Evolutionary conservation across 2,888 invertebrate species (phyloP), one percentile per base, ranked within the genome.

Genomic region (Zeuzera pyrina): DNA sequence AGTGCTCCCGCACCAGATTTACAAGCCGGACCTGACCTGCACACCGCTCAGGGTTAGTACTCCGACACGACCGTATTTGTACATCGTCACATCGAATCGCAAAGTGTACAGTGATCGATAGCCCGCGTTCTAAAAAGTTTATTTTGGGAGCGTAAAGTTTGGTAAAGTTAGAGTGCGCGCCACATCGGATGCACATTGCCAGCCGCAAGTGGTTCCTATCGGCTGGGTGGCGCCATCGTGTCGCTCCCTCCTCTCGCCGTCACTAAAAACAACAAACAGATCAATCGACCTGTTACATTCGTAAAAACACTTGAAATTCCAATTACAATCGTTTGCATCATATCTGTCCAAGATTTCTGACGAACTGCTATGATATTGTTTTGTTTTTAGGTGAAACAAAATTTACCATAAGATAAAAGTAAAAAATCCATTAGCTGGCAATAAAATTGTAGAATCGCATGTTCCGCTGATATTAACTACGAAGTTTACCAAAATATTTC

Each of bases 391-490:
- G 61, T 69, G 58, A 56, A 73, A 70, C 68, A 68, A 68, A n/a
- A n/a, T n/a, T n/a, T 63, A 59, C 77, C 68, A 76, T 77, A 72
- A 76, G 70, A 72, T 76, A 72, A 73, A 60, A 61, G 57, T 58
- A 51, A 51, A 56, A 67, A 65, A 65, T 61, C 62, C 73, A 74
- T 71, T 71, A 73, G 66, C 66, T 60, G 48, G 61, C 64, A 79
- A 78, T 79, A 69, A 78, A 81, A 78, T 81, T 73, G 72, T 73
- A 60, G 65, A 67, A 78, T 78, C 70, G 78, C 77, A 77, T 78
- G 78, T 73, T 73, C 73, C 63, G 62, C 68, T 67, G 73, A 65
- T 74, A 78, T 81, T 79, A 78, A 61, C 71, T 58, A 6, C 67
- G n/a, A 25, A 25, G 25, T 25, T 25, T 25, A 25, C 25, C 25